Evolutionary conservation across 2,797 vertebrate species (phyloP).

Genomic region (Enteromius anoplus): DNA sequence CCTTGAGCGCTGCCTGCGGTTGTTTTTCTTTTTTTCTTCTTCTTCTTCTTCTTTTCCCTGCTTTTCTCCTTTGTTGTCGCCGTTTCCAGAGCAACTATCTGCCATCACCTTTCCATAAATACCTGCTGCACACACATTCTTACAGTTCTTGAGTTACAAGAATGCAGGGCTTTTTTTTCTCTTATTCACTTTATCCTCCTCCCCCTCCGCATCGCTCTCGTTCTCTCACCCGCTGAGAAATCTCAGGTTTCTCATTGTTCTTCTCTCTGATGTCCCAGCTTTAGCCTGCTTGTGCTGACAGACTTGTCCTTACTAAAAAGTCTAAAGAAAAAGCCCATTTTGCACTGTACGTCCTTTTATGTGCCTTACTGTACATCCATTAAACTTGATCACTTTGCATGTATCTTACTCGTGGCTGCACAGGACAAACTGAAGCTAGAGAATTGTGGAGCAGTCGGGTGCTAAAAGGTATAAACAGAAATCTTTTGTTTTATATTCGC

Average conservation of each 20-base stretch:
- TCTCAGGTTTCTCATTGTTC: conserved; percentile 54
- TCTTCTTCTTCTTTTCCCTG: conserved; percentile 68
- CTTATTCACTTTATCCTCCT: conserved; percentile 35
- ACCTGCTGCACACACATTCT: conserved; percentile 60
- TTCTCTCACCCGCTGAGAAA: conserved; percentile 43
- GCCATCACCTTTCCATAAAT: conserved; percentile 65
- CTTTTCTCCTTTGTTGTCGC: conserved; percentile 76
- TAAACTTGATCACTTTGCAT: neutral
- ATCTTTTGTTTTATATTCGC: conserved; percentile 8
- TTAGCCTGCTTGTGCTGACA: conserved; percentile 38
- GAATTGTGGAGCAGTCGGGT: neutral
- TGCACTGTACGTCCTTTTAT: neutral
- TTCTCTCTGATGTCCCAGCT: conserved; percentile 43
- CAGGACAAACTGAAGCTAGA: neutral
- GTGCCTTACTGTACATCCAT: neutral
- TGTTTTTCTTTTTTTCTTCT: conserved; percentile 67
- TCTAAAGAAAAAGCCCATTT: conserved; percentile 24
- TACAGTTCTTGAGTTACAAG: conserved; percentile 52
- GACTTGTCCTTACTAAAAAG: conserved; percentile 25
- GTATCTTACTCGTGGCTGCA: neutral
- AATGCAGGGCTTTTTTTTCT: conserved; percentile 19
- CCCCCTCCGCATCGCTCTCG: conserved; percentile 20
- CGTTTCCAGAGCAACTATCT: conserved; percentile 84
- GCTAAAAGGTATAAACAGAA: conserved; percentile 5
- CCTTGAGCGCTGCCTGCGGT: conserved; percentile 81